Evolutionary conservation across 2,888 invertebrate genomes (phyloP), one percentile per base, ranked within the genome.

Genomic region (Dicranocentrus wangi): DNA sequence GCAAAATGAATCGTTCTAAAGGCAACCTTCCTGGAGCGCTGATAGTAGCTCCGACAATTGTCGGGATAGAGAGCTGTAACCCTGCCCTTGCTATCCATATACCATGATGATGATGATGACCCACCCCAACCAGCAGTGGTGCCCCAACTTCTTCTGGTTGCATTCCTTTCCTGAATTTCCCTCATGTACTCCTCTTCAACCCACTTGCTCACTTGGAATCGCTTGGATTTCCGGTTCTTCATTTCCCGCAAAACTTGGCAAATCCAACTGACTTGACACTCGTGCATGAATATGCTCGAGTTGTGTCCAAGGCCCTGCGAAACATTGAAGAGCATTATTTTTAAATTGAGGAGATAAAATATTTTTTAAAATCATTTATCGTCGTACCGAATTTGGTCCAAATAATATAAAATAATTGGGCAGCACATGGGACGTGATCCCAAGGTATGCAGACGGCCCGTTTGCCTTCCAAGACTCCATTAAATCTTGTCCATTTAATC

Each of bases 341-440:
- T n/a, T n/a, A n/a, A n/a, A n/a, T n/a, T n/a, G n/a, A n/a, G n/a
- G n/a, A n/a, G n/a, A n/a, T n/a, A n/a, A n/a, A n/a, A n/a, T n/a
- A n/a, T n/a, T n/a, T n/a, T n/a, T n/a, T n/a, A n/a, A n/a, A n/a
- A n/a, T n/a, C n/a, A n/a, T n/a, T n/a, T n/a, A n/a, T n/a, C n/a
- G n/a, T n/a, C 55, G 65, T 42, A 73, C 85, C 10, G 79, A 69
- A 23, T 83, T 78, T 8, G 85, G 85, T 21, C 85, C 85, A 15
- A 81, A 43, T 1, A 85, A 19, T 21, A 69, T 28, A 61, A 85
- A 85, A 17, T 10, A n/a, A 55, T 85, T 85, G n/a, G 85, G 85
- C 0, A 39, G 10, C 10, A 1, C 21, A 27, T 21, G 23, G 2
- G 23, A 19, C 13, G 63, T 42, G 3, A 83, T 79, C 39, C 85